These are phyloP conservation scores for Mesaphorura yosii DNA, from an alignment of 1,140 invertebrate species.

Conservation along the genomic window DNA sequence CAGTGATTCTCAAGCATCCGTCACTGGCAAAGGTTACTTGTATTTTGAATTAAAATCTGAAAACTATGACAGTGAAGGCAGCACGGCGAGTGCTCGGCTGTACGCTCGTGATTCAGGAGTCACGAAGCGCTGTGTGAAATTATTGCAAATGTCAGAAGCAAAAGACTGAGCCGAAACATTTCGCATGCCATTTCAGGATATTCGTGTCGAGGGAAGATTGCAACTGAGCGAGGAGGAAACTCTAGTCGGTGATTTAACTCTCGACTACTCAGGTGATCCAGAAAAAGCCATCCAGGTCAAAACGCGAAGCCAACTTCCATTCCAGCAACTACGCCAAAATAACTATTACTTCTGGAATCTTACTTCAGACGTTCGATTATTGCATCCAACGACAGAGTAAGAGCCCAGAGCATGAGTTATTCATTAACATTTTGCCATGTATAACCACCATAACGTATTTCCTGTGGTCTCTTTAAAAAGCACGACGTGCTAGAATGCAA, in stretches of 20 bases:
- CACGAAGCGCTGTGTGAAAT: background rate
- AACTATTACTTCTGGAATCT: constrained; percentile 18
- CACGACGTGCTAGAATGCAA: too few species aligned
- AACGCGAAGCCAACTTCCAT: too few species aligned
- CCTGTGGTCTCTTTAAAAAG: background rate
- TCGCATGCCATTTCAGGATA: constrained; percentile 6
- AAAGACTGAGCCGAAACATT: too few species aligned
- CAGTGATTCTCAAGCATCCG: constrained; percentile 23
- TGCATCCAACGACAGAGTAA: constrained; percentile 30
- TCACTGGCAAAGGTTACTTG: constrained; percentile 18
- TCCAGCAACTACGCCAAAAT: constrained; percentile 1
- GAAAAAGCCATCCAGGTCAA: constrained; percentile 13
- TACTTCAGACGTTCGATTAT: constrained; percentile 16
- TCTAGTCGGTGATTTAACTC: constrained; percentile 16
- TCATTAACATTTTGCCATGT: constrained; percentile 25
- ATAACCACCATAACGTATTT: background rate
- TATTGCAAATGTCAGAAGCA: background rate
- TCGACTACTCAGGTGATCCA: constrained; percentile 25
- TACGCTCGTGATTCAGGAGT: background rate
- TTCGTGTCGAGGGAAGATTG: constrained; percentile 10
- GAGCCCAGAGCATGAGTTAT: constrained; percentile 32
- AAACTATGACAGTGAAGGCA: background rate
- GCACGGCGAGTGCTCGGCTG: background rate
- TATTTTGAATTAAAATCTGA: too few species aligned
- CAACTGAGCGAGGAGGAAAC: constrained; percentile 5